Base-by-base conservation (phyloP, 2,113 vertebrate genomes). In the Poecilia latipinna region DNA sequence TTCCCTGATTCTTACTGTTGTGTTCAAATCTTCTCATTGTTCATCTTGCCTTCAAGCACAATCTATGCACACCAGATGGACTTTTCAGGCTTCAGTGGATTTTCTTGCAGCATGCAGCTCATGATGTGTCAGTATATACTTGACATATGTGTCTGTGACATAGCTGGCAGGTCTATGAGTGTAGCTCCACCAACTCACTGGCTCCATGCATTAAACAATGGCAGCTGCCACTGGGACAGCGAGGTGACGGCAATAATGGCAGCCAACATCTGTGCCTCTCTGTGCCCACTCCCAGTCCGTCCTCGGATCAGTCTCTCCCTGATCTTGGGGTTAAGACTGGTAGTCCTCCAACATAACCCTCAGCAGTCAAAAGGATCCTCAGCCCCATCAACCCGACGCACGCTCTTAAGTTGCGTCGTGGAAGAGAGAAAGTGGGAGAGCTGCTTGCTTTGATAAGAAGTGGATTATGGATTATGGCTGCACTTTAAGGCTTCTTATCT, bases 391-490 rank as follows among this genome's bases (percentile, higher is more conserved):
- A 73, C 86, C 82, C 12, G 48, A 74, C 79, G 68, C 81, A 77
- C 61, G 8, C 68, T 74, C 75, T 65, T 54, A 74, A 57, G 74
- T 82, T 80, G 63, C 60, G 62, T 80, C 64, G 83, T 64, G 29
- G 44, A 61, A 33, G 63, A 48, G 68, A 60, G n/a, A 78, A 74
- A 72, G 85, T 74, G 73, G 72, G 88, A 87, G 87, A 87, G 80
- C 82, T 87, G 91, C 88, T 93, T 90, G 86, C 90, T 93, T 94
- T 94, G 91, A 92, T 93, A 94, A 92, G 91, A 89, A 89, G 85
- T 91, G 90, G 92, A 90, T 94, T 93, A 93, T 89, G 88, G 91
- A 94, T 94, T 94, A 92, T 79, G 79, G 85, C 80, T 88, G 83
- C 65, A 80, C 85, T 91, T 86, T 94, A 94, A 93, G 82, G 91